These are phyloP conservation scores for Chaetogeoica ovagalla DNA, from an alignment of 2,888 invertebrate species.

Conservation along the genomic window DNA sequence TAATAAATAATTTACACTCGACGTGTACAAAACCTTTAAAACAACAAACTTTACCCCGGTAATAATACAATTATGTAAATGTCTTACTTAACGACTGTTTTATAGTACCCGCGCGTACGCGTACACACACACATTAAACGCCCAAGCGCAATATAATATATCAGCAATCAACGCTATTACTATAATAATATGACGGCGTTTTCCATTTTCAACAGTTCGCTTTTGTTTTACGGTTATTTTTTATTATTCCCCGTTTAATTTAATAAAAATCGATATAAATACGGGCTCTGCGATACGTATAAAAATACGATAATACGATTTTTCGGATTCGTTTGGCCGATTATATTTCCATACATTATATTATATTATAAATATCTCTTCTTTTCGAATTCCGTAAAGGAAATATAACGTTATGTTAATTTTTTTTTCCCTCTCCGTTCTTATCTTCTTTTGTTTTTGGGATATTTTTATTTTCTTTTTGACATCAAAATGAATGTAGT, in stretches of 20 bases:
- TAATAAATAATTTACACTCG: constrained; percentile 19
- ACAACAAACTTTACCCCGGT: constrained; percentile 30
- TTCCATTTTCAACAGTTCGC: no score
- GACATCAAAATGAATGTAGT: background rate
- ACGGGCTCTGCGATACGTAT: no score
- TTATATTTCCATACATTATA: no score
- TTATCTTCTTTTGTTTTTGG: constrained; percentile 17
- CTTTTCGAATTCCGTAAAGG: background rate
- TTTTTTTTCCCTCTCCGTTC: background rate
- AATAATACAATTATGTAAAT: constrained; percentile 22
- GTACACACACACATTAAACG: background rate
- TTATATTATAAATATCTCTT: background rate
- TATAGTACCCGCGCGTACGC: background rate
- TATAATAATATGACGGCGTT: no score
- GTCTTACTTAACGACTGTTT: constrained; percentile 4
- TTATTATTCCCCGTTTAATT: no score
- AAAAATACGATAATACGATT: no score
- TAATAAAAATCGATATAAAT: no score
- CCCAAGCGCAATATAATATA: background rate
- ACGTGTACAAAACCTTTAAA: background rate
- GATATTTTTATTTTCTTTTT: constrained; percentile 45
- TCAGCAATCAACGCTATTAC: background rate
- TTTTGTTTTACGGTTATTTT: no score
- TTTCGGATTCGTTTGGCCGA: no score
- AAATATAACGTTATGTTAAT: constrained; percentile 38